Evolutionary conservation across 2,888 invertebrate species (phyloP), one percentile per base, ranked within the genome.

Genomic region (Morpho achilles): DNA sequence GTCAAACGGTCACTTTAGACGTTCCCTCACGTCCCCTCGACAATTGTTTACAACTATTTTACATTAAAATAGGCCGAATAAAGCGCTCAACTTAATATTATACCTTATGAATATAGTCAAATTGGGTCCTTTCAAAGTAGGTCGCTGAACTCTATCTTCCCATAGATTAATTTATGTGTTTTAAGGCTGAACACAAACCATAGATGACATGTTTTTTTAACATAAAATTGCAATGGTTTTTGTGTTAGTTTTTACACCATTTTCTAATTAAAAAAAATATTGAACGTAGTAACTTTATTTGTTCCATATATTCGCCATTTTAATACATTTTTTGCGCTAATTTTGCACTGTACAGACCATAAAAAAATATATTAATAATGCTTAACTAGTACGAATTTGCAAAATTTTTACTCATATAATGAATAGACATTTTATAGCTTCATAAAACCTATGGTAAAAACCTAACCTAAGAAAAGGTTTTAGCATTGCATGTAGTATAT

Each of bases 121-220:
- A 77, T 80, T 79, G 75, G 76, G 68, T 67, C 74, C 74, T 77
- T 79, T 76, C 67, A 75, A 59, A 66, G 39, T 56, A 66, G 80
- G 79, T 78, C 80, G 74, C 61, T 74, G 79, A 77, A 77, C 79
- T 65, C 41, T 50, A 64, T 68, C 68, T 61, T 69, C 69, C 69
- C 69, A 66, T 65, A 82, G 32, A 32, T 32, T 82, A 83, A 82
- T 80, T 84, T 78, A 82, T 72, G 74, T 74, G 79, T 80, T 77
- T 79, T 73, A 77, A 79, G 69, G 65, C 67, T 64, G 59, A 56
- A 65, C 67, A 66, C 68, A 63, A 61, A 64, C 59, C 52, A 48
- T 53, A 58, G 46, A 7, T 48, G 53, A 63, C 72, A 61, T 60
- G 7, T 42, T 43, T 9, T 43, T 43, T 43, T 9, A 7, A 23